phyloP scores from a whole-genome alignment of 2,888 invertebrate species.

The Prostheceraeus crozeri region DNA sequence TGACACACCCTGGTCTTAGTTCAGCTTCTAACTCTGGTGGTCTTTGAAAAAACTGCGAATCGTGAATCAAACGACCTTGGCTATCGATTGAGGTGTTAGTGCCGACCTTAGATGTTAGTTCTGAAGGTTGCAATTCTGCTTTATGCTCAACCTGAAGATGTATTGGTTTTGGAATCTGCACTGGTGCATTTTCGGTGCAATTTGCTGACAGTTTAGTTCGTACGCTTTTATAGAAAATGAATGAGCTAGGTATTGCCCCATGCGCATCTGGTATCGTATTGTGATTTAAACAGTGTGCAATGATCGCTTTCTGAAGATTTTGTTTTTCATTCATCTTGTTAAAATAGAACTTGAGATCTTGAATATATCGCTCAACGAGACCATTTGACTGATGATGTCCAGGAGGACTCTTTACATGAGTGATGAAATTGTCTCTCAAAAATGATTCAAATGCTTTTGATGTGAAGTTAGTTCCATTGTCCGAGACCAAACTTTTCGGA shows the following conservation, averaged over 20 bases:
- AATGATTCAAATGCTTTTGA: conserved; percentile 11
- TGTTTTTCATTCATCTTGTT: too few relatives aligned
- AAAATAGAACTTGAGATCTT: conserved; percentile 21
- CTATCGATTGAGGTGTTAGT: too few relatives aligned
- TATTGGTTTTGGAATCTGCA: too few relatives aligned
- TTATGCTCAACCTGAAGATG: too few relatives aligned
- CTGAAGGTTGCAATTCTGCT: too few relatives aligned
- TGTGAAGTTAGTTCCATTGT: conserved; percentile 31
- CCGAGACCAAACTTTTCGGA: conserved; percentile 8
- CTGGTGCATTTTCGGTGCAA: conserved; percentile 24
- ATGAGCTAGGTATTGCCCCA: conserved; percentile 11
- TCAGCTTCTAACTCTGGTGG: too few relatives aligned
- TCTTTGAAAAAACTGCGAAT: too few relatives aligned
- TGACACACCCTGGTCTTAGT: too few relatives aligned
- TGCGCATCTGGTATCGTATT: conserved; percentile 12
- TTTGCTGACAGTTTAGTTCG: conserved; percentile 4
- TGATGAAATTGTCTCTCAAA: background rate
- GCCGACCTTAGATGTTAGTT: too few relatives aligned
- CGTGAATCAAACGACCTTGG: too few relatives aligned
- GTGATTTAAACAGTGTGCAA: background rate
- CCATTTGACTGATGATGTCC: conserved; percentile 22
- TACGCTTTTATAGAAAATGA: conserved; percentile 15
- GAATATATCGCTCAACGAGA: background rate
- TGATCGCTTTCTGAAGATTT: background rate
- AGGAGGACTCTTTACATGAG: conserved; percentile 2